Conservation (phyloP, 2,888 invertebrate genomes). For the Brachyptera putata region DNA sequence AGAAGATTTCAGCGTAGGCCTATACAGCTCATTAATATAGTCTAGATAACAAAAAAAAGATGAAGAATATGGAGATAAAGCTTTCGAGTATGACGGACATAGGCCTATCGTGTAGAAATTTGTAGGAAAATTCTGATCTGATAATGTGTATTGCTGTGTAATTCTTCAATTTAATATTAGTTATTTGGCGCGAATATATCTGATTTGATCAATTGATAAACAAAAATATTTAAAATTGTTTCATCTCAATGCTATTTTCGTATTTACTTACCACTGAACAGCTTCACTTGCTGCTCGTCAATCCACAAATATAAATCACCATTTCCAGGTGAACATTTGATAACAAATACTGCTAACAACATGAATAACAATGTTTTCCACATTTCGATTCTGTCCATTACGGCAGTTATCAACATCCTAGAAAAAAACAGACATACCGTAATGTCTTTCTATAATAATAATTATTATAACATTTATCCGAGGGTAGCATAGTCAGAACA, state of each 20-base stretch:
- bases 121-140: background rate
- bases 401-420: constrained; percentile 22
- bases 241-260: too few relatives aligned
- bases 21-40: too few relatives aligned
- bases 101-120: background rate
- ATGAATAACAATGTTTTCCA: constrained; percentile 16
- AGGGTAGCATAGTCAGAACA: background rate
- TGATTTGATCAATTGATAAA: too few relatives aligned
- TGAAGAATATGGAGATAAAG: too few relatives aligned
- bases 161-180: too few relatives aligned
- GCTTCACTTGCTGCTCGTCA: constrained; percentile 84
- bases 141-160: background rate
- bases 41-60: too few relatives aligned
- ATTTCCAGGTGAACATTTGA: constrained; percentile 20
- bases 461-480: too few relatives aligned
- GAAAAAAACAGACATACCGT: constrained; percentile 32
- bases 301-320: constrained; percentile 82
- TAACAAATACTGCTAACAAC: constrained; percentile 15
- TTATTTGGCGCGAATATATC: too few relatives aligned
- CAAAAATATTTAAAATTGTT: too few relatives aligned
- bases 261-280: constrained; percentile 81
- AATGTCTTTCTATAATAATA: too few relatives aligned
- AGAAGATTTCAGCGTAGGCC: too few relatives aligned
- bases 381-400: constrained; percentile 1
- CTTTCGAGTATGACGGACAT: too few relatives aligned